Evolutionary conservation across 2,888 invertebrate species (phyloP).

Genomic region (Scelioninae gen. 2): DNA sequence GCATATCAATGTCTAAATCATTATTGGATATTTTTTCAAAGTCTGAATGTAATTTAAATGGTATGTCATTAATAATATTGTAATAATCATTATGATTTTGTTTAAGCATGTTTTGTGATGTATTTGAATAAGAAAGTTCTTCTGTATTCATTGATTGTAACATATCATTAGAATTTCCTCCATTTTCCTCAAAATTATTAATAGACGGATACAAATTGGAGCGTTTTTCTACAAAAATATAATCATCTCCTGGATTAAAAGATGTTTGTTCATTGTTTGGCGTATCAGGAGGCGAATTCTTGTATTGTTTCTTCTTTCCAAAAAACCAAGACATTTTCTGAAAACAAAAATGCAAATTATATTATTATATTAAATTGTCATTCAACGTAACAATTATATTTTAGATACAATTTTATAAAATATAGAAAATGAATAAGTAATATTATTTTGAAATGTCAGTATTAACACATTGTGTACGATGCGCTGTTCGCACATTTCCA

Average conservation of each 20-base stretch:
- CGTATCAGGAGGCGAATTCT: slow-evolving; percentile 69
- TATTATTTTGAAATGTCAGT: too few relatives aligned
- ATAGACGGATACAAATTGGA: slow-evolving; percentile 47
- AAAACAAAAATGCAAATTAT: slow-evolving; percentile 34
- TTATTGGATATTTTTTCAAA: slow-evolving; percentile 76
- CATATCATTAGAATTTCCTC: slow-evolving; percentile 49
- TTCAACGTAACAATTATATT: too few relatives aligned
- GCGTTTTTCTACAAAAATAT: slow-evolving; percentile 66
- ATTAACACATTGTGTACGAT: too few relatives aligned
- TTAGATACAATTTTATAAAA: too few relatives aligned
- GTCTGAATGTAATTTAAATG: slow-evolving; percentile 77
- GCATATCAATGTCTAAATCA: slow-evolving; percentile 75
- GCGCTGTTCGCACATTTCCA: too few relatives aligned
- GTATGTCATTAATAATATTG: slow-evolving; percentile 77
- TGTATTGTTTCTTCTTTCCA: slow-evolving; percentile 71
- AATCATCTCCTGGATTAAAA: slow-evolving; percentile 65
- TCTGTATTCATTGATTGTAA: slow-evolving; percentile 64
- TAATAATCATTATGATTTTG: slow-evolving; percentile 60
- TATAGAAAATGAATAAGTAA: too few relatives aligned
- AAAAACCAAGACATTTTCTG: slow-evolving; percentile 73
- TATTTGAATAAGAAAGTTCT: slow-evolving; percentile 59
- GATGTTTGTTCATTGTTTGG: slow-evolving; percentile 63
- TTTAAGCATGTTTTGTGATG: slow-evolving; percentile 49
- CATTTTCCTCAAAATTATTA: slow-evolving; percentile 21
- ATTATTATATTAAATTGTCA: too few relatives aligned